Conservation (phyloP, 2,888 invertebrate species). For the Agrotis clavis region DNA sequence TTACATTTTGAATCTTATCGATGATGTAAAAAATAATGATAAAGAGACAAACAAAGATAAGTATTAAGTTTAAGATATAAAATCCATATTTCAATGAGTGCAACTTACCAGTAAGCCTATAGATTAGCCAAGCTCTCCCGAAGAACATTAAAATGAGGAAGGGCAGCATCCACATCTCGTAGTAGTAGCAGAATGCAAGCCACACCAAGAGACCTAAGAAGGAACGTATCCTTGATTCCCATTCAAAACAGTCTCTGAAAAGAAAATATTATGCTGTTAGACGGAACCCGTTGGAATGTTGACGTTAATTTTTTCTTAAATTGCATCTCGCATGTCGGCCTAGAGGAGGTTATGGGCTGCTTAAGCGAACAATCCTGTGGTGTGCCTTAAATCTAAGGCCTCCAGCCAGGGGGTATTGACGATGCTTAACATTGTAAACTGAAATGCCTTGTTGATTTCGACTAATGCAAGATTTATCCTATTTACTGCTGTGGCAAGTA, state of each 20-base stretch:
- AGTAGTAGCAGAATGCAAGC: constrained; percentile 97
- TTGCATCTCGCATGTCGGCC: too few species aligned
- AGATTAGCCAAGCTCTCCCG: constrained; percentile 90
- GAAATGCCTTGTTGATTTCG: too few species aligned
- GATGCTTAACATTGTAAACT: too few species aligned
- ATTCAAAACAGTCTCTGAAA: constrained; percentile 98
- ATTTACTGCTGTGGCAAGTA: too few species aligned
- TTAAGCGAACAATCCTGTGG: too few species aligned
- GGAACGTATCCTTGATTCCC: constrained; percentile 97
- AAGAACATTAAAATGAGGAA: constrained; percentile 95
- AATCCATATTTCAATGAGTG: too few species aligned
- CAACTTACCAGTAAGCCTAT: constrained; percentile 85
- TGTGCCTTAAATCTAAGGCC: too few species aligned
- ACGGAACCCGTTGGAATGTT: background rate
- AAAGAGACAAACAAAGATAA: background rate
- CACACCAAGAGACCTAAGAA: constrained; percentile 96
- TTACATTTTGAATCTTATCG: background rate
- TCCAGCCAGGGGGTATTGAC: too few species aligned
- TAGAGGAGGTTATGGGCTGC: too few species aligned
- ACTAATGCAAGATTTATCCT: too few species aligned
- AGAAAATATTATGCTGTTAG: constrained; percentile 9
- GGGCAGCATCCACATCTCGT: constrained; percentile 99
- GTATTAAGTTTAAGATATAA: background rate
- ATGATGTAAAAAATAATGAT: background rate
- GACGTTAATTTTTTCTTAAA: background rate